phyloP scores from a whole-genome alignment of 2,113 vertebrate genomes.

The Protobothrops mucrosquamatus region DNA sequence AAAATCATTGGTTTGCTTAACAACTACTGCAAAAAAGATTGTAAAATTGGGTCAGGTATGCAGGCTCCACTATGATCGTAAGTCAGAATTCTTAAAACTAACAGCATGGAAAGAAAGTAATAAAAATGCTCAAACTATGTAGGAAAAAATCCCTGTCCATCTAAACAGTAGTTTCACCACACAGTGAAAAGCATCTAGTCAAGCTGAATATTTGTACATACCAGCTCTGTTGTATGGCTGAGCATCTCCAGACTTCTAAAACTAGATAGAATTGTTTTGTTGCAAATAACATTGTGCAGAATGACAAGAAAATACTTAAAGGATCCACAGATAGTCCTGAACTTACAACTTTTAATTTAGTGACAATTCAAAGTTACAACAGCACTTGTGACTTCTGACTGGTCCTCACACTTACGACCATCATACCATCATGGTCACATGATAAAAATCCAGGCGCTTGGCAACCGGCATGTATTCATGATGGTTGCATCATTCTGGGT shows the following conservation, averaged over 20 bases:
- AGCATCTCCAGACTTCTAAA: not conserved
- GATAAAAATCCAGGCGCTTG: not conserved
- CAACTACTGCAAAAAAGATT: not conserved
- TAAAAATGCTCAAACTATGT: not conserved
- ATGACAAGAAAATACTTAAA: not conserved
- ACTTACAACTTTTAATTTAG: not conserved
- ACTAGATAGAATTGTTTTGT: not conserved
- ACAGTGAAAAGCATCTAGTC: not conserved
- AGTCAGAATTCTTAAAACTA: not conserved
- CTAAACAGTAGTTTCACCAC: not conserved
- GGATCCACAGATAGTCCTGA: not conserved
- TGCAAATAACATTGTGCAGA: not conserved
- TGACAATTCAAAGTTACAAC: not conserved
- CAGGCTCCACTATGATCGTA: not conserved
- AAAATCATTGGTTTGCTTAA: not conserved
- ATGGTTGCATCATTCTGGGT: not conserved
- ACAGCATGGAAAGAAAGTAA: not conserved
- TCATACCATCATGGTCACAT: not conserved
- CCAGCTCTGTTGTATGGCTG: not conserved
- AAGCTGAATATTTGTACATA: not conserved
- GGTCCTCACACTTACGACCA: not conserved
- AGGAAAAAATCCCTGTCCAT: not conserved
- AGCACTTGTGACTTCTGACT: not conserved
- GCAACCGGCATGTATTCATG: not conserved
- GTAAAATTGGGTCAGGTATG: not conserved